Conservation (phyloP, 2,888 invertebrate species). For the Prosopocoilus inquinatus region DNA sequence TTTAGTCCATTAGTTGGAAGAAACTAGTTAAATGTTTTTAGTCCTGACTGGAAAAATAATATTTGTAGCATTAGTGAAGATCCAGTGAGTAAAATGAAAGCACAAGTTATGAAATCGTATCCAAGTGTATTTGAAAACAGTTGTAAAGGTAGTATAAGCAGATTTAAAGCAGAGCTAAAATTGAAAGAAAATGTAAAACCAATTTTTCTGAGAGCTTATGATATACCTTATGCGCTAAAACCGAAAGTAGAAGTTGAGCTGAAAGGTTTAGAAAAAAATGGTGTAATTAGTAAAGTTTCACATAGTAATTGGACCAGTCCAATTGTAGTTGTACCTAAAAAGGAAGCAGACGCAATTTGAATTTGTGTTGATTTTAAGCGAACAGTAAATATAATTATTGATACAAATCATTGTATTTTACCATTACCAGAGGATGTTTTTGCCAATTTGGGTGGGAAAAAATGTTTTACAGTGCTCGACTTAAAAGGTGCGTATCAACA, state of each 20-base stretch:
- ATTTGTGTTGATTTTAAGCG: constrained; percentile 37
- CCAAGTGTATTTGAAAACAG: constrained; percentile 6
- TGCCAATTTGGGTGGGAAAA: constrained; percentile 29
- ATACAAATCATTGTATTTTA: constrained; percentile 35
- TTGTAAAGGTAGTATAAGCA: constrained; percentile 1
- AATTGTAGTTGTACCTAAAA: constrained; percentile 35
- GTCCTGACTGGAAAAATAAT: constrained; percentile 13
- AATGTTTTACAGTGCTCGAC: constrained; percentile 29
- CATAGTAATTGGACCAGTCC: constrained; percentile 34
- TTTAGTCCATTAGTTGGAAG: constrained; percentile 21
- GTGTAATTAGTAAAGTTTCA: constrained; percentile 25
- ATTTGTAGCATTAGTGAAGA: not conserved
- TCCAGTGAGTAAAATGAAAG: not conserved
- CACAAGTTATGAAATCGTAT: not conserved
- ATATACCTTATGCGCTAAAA: constrained; percentile 26
- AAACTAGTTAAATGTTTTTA: constrained; percentile 20
- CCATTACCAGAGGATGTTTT: constrained; percentile 37
- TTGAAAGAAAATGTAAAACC: constrained; percentile 18
- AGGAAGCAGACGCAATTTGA: constrained; percentile 23
- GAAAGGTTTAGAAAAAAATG: constrained; percentile 19
- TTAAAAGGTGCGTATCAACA: constrained; percentile 31
- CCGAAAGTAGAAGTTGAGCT: constrained; percentile 28
- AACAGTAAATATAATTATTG: constrained; percentile 31
- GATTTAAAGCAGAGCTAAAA: constrained; percentile 15
- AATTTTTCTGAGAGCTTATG: constrained; percentile 30